Base-by-base conservation (phyloP, 2,113 vertebrate genomes). In the Dromas ardeola region DNA sequence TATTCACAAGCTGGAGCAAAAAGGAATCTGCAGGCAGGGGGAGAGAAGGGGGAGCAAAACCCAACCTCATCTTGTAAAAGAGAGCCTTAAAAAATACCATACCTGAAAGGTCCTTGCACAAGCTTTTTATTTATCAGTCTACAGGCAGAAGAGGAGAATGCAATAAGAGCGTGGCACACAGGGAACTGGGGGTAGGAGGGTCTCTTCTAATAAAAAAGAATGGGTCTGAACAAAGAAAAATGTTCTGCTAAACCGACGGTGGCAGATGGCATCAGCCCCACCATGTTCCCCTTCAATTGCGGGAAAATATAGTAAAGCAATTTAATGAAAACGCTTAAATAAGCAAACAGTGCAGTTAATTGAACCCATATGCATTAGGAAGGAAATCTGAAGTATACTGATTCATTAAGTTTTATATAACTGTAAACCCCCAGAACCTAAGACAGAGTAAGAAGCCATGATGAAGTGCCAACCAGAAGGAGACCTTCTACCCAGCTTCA, bases 351-450 rank as follows among this genome's bases (percentile, higher is more conserved):
- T 9, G 93, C 91, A 88, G 95, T 92, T 98, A 98, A 98, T 98
- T 97, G 95, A 98, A 97, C 91, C 97, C 97, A 98, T 94, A 97
- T 98, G 97, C 88, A 98, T 98, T 97, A 97, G 95, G 97, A 97
- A 96, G 97, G 96, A 97, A 96, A 97, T 97, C 96, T 97, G 52
- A 98, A 97, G 94, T 97, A 90, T 94, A 97, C 97, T 95, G 96
- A 98, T 98, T 97, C 97, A 98, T 98, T 98, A 98, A 97, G 92
- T 98, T 98, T 98, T 97, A 98, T 97, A 97, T 97, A 96, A 97
- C 96, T 97, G 96, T 98, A 97, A 98, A 97, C 95, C 94, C 95
- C 85, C 82, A 97, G 95, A 92, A 97, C 93, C 91, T 93, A 96
- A 96, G 97, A 97, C 95, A 94, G 95, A 43, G 81, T 91, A 95